Evolutionary conservation across 1,140 invertebrate species (phyloP).

Genomic region (Penaeus japonicus): DNA sequence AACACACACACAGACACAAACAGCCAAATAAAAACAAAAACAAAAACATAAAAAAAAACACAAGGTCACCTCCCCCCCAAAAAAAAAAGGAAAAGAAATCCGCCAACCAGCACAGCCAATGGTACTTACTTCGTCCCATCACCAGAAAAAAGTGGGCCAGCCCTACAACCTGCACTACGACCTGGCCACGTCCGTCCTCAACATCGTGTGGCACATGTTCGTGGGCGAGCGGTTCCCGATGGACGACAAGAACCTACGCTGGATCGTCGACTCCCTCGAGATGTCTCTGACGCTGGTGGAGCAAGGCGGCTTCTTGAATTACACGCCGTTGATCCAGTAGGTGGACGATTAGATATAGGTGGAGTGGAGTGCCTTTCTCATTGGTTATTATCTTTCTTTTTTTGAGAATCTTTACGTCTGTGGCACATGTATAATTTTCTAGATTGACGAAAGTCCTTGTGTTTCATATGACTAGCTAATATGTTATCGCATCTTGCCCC

Average conservation of each 20-base stretch:
- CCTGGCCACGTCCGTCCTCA: constrained; percentile 57
- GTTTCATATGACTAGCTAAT: too few relatives aligned
- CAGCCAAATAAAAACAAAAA: too few relatives aligned
- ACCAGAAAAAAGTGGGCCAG: constrained; percentile 44
- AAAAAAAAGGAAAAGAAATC: too few relatives aligned
- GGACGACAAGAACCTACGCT: constrained; percentile 45
- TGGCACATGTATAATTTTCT: too few relatives aligned
- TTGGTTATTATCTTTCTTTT: too few relatives aligned
- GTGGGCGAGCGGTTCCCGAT: constrained; percentile 43
- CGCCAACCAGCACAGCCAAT: too few relatives aligned
- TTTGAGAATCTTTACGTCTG: too few relatives aligned
- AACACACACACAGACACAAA: background rate
- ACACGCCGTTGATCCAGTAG: constrained; percentile 50
- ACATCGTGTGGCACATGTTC: constrained; percentile 60
- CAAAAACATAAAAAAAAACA: too few relatives aligned
- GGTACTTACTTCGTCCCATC: background rate
- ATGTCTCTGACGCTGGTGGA: constrained; percentile 51
- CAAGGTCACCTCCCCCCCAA: too few relatives aligned
- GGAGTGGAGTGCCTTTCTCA: too few relatives aligned
- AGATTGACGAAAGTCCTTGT: too few relatives aligned
- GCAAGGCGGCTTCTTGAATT: constrained; percentile 55
- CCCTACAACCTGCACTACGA: constrained; percentile 47
- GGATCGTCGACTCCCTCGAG: constrained; percentile 53
- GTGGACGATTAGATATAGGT: background rate
- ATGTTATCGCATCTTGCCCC: too few relatives aligned